phyloP scores from a whole-genome alignment of 2,888 invertebrate genomes.

The Nemurella pictetii region DNA sequence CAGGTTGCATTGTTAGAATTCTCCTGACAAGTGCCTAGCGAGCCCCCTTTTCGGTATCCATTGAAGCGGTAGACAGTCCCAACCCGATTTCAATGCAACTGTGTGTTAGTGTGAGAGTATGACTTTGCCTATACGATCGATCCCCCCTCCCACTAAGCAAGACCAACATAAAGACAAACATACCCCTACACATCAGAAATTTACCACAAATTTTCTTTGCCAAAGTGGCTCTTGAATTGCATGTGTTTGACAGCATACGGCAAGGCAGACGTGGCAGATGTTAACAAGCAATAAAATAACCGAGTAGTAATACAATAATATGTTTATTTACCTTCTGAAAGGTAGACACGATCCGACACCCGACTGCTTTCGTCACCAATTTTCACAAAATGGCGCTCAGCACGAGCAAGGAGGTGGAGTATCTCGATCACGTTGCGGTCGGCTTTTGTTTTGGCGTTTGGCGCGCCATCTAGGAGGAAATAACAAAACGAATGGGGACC shows the following conservation, averaged over 20 bases:
- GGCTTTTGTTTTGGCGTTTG: neutral
- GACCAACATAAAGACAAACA: conserved; percentile 29
- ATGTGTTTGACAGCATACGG: neutral
- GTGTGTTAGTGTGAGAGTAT: neutral
- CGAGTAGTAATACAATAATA: conserved; percentile 10
- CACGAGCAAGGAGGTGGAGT: conserved; percentile 10
- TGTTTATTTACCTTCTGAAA: conserved; percentile 29
- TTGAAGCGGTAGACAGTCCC: conserved; percentile 10
- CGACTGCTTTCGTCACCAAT: conserved; percentile 31
- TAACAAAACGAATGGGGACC: neutral
- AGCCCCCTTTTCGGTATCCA: conserved; percentile 13
- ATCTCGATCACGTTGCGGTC: neutral
- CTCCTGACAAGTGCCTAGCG: conserved; percentile 18
- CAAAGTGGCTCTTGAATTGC: neutral
- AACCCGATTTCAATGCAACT: conserved; percentile 26
- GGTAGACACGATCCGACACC: conserved; percentile 20
- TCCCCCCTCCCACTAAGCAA: conserved; percentile 20
- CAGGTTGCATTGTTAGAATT: conserved; percentile 12
- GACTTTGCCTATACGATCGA: conserved; percentile 27
- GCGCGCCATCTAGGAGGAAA: conserved; percentile 10
- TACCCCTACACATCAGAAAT: conserved; percentile 30
- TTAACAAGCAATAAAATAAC: neutral
- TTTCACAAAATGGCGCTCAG: conserved; percentile 32
- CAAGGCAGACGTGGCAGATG: neutral
- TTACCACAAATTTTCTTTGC: conserved; percentile 3